Conservation (phyloP, 2,797 vertebrate species). For the Parambassis ranga region DNA sequence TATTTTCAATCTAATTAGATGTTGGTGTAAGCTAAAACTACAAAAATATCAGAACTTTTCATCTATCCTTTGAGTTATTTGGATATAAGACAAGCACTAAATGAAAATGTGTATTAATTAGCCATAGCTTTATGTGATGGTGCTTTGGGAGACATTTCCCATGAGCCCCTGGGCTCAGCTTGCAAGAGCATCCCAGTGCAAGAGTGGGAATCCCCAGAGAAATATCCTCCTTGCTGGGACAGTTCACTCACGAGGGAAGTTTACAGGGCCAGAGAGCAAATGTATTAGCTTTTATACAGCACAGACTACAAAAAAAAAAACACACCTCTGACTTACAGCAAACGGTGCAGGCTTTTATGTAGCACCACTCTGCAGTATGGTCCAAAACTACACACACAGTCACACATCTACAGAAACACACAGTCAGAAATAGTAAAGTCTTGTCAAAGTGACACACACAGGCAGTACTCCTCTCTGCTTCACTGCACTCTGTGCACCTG, state of each 20-base stretch:
- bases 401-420: conserved; percentile 8
- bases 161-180: conserved; percentile 66
- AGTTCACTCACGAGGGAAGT: conserved; percentile 4
- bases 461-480: conserved; percentile 41
- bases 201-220: conserved; percentile 43
- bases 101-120: too few relatives aligned
- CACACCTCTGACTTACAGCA: background rate
- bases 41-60: too few relatives aligned
- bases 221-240: conserved; percentile 12
- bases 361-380: background rate
- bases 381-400: background rate
- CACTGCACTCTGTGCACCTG: conserved; percentile 53
- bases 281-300: background rate
- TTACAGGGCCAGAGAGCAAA: background rate
- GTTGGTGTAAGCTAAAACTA: too few relatives aligned
- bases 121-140: conserved; percentile 1
- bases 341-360: background rate
- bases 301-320: background rate
- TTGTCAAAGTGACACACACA: conserved; percentile 39
- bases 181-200: conserved; percentile 32
- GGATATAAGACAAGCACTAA: too few relatives aligned
- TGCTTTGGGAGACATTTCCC: conserved; percentile 47
- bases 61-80: too few relatives aligned
- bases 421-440: conserved; percentile 6
- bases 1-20: too few relatives aligned